Base-by-base conservation (phyloP, 2,797 vertebrate species). In the Gymnopithys bicolor region DNA sequence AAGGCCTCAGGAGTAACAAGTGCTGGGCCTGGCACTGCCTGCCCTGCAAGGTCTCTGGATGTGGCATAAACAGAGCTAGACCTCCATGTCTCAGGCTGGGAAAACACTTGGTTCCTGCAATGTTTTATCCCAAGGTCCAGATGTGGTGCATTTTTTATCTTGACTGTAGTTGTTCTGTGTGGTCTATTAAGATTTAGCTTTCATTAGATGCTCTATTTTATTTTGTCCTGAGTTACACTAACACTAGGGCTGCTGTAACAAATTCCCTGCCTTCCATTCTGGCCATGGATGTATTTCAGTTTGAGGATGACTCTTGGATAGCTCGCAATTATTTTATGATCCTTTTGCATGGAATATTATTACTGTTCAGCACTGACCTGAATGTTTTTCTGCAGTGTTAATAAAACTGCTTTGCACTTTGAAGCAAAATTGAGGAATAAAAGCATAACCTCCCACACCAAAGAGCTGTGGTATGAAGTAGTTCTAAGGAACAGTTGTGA, bases 291-390 rank as follows among this genome's bases (percentile, higher is more conserved):
- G 14, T 27, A 25, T 74, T 94, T 85, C 49, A 16, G 23, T 64
- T 43, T 67, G 68, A 79, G 46, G 74, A 46, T 3, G 23, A 28
- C 41, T 89, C 60, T 64, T 28, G 9, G 55, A 30, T 74, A 66
- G 19, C 75, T 91, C 6, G 0, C 52, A 69, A 41, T 88, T 88
- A 41, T 59, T 63, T 89, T 70, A 37, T 83, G 70, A 87, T 79
- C 60, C 75, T 76, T 95, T 77, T 94, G 48, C 60, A 48, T 70
- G 84, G 71, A 70, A 77, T n/a, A 56, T 75, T 86, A 45, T 70
- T 35, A 10, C 49, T 70, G 16, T 73, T 88, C 63, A 74, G 28
- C 46, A 8, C 48, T 68, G 53, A 82, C 56, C 49, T 70, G 49
- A 64, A 56, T 89, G 49, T 76, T 90, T 93, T 89, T 37, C 35